Base-by-base conservation (phyloP, 23 tunicate species). In the Halocynthia aurantium region DNA sequence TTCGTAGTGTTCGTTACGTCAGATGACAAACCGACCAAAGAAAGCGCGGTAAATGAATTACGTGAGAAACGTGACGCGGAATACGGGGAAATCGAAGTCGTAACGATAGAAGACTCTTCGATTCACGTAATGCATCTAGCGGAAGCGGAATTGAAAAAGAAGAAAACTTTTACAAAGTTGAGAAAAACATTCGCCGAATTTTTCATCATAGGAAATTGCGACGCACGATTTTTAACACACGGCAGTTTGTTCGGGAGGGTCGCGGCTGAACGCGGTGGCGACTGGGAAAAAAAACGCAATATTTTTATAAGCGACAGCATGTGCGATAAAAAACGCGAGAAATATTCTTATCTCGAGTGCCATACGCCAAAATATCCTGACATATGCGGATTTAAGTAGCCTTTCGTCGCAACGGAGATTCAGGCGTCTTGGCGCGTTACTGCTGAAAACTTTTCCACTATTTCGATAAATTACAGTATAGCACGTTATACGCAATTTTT, bases 201-300 rank as follows among this genome's bases (percentile, higher is more conserved):
- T 75, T 92, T 92, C 53, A 22, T 86, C 51, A 86, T 92, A 49
- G 85, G 83, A 13, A 61, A 49, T 21, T 86, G 98, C 75, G 75
- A 92, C 22, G 98, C 88, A 5, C 63, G 63, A 67, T 92, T 92
- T 79, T 71, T 92, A 6, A 92, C 98, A 7, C 98, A 92, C 62
- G 98, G 98, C 7, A 92, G 98, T 51, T 67, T 92, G 79, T 92
- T 92, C 52, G 98, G 98, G 15, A 73, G 88, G 10, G 71, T 87
- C 17, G 98, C 98, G 6, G 88, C 88, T 4, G 98, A 92, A 57
- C 53, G 87, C 22, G 88, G 88, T 0, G 78, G 56, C 19, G 85
- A 68, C 20, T 12, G 18, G 19, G 82, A 82, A 62, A 49, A 55
- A 20, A 74, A 82, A 54, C 44, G 4, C 44, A 52, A 70, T 53